Evolutionary conservation across 2,888 invertebrate genomes (phyloP).

Genomic region (Drosophila anomelani): DNA sequence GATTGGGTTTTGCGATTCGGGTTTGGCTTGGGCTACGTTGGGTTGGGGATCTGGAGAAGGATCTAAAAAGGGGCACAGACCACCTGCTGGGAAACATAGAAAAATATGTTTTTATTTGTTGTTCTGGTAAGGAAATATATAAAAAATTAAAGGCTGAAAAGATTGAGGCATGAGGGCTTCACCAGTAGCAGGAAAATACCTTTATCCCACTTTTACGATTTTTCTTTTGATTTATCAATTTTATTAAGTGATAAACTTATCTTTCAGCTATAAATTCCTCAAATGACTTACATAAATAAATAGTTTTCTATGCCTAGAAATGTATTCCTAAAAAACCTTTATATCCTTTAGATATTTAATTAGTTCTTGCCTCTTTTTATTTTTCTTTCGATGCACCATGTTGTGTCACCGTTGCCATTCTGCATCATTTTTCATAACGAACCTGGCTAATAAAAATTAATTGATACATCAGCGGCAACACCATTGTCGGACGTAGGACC

Average conservation of each 20-base stretch:
- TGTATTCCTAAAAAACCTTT: neutral
- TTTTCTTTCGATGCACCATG: conserved; percentile 1
- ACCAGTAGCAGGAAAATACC: no score
- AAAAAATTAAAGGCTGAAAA: neutral
- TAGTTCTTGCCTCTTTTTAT: neutral
- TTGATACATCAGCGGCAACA: conserved; percentile 78
- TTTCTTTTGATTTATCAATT: neutral
- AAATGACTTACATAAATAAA: neutral
- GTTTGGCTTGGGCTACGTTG: neutral
- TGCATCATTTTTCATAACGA: conserved; percentile 66
- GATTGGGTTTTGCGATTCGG: neutral
- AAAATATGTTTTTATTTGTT: neutral
- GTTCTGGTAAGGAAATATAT: neutral
- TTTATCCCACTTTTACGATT: no score
- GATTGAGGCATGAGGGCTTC: no score
- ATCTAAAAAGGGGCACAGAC: neutral
- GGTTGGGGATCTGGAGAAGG: neutral
- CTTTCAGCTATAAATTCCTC: neutral
- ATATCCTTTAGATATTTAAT: no score
- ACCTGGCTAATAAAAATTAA: conserved; percentile 75
- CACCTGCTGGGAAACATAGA: neutral
- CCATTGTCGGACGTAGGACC: conserved; percentile 59
- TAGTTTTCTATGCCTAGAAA: neutral
- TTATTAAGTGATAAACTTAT: neutral
- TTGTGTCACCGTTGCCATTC: conserved; percentile 36